These are phyloP conservation scores for Carduelis carduelis DNA, from an alignment of 2,797 vertebrate species.

Conservation along the genomic window DNA sequence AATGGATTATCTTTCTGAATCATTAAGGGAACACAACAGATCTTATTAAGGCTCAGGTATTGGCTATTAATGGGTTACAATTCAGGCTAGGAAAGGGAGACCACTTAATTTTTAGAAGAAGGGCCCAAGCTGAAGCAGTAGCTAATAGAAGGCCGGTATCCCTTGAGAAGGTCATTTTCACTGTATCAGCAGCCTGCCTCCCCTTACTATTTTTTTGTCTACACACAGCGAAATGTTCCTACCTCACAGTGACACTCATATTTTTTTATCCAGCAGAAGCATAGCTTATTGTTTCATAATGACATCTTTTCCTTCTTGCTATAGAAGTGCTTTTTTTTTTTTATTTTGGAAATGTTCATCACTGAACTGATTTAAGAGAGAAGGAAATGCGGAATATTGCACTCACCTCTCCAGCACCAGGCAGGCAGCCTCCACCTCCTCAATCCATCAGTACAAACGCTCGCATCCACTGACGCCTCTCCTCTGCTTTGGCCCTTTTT, in stretches of 20 bases:
- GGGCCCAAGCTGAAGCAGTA: not conserved
- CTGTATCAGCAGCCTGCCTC: slow-evolving; percentile 20
- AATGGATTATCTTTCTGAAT: not conserved
- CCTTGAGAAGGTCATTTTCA: slow-evolving; percentile 60
- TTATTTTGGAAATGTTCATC: not conserved
- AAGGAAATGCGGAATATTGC: not conserved
- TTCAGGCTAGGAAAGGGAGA: not conserved
- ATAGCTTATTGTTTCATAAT: not conserved
- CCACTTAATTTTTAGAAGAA: not conserved
- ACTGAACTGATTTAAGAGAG: not conserved
- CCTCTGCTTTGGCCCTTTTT: slow-evolving; percentile 1
- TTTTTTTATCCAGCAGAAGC: not conserved
- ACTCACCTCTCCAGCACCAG: slow-evolving; percentile 37
- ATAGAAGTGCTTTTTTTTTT: not conserved
- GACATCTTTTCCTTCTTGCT: not conserved
- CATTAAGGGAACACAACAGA: not conserved
- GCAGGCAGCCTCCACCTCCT: slow-evolving; percentile 26
- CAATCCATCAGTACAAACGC: slow-evolving; percentile 5
- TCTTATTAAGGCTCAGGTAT: not conserved
- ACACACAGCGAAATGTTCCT: not conserved
- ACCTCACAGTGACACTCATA: not conserved
- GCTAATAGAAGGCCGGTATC: slow-evolving; percentile 19
- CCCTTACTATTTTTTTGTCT: slow-evolving; percentile 10
- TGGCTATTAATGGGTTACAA: not conserved
- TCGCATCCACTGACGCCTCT: slow-evolving; percentile 12